These are phyloP conservation scores for Ommatoiulus sabulosus DNA, from an alignment of 2,888 invertebrate genomes.

Conservation along the genomic window DNA sequence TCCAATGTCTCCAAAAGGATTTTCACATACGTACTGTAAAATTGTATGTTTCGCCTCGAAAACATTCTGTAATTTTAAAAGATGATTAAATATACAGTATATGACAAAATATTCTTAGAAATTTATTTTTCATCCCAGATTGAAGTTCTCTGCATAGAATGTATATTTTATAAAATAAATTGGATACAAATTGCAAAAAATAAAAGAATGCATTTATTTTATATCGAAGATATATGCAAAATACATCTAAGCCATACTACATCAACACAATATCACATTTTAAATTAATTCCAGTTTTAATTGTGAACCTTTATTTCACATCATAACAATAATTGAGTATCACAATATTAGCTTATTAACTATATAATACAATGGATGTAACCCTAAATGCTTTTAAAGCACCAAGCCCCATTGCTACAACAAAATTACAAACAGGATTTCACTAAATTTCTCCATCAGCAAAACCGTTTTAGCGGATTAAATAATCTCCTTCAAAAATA, in stretches of 20 bases:
- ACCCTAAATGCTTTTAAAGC: slow-evolving; percentile 16
- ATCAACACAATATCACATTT: slow-evolving; percentile 10
- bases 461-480: neutral
- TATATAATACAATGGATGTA: neutral
- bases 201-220: slow-evolving; percentile 12
- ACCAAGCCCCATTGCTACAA: neutral
- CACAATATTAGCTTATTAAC: slow-evolving; percentile 19
- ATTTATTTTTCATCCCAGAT: no score
- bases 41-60: no score
- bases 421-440: neutral
- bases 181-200: neutral
- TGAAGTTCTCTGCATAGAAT: no score
- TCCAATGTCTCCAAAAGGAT: no score
- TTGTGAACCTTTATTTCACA: neutral
- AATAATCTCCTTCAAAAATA: slow-evolving; percentile 30
- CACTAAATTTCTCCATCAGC: neutral
- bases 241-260: neutral
- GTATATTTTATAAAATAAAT: no score
- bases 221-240: neutral
- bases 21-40: no score
- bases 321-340: slow-evolving; percentile 22
- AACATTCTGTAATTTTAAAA: no score
- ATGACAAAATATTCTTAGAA: no score
- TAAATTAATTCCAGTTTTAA: neutral
- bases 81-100: no score